These are phyloP conservation scores for Tenthredo mesomela DNA, from an alignment of 2,888 invertebrate species.

Conservation along the genomic window DNA sequence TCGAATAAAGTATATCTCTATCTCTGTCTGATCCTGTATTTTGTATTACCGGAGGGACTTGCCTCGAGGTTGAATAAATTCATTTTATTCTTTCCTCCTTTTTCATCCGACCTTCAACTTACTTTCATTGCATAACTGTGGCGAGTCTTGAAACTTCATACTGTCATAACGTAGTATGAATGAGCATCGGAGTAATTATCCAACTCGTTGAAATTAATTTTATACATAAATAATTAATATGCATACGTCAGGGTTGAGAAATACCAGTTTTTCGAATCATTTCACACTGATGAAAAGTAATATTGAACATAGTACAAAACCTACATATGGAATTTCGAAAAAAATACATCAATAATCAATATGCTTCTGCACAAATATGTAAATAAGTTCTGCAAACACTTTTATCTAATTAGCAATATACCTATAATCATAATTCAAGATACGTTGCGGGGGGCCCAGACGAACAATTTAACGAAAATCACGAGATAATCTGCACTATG, in stretches of 20 bases:
- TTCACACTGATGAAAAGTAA: background rate
- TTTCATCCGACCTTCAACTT: background rate
- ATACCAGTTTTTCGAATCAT: background rate
- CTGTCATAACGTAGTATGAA: background rate
- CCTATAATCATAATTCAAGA: background rate
- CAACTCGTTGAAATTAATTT: background rate
- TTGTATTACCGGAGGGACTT: conserved; percentile 3
- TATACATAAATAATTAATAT: background rate
- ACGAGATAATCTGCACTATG: no score
- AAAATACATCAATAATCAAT: background rate
- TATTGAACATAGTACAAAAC: background rate
- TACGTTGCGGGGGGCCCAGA: background rate
- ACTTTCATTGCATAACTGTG: background rate
- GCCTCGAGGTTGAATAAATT: background rate
- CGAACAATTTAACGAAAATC: no score
- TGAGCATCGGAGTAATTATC: background rate
- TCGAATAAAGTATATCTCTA: background rate
- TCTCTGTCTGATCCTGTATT: background rate
- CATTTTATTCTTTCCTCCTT: background rate
- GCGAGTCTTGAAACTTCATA: background rate
- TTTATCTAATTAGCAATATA: background rate
- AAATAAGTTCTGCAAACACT: background rate
- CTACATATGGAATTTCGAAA: background rate
- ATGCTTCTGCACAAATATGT: background rate
- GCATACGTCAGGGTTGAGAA: background rate